phyloP scores from a whole-genome alignment of 2,888 invertebrate genomes.

The Asteroscopus sphinx region DNA sequence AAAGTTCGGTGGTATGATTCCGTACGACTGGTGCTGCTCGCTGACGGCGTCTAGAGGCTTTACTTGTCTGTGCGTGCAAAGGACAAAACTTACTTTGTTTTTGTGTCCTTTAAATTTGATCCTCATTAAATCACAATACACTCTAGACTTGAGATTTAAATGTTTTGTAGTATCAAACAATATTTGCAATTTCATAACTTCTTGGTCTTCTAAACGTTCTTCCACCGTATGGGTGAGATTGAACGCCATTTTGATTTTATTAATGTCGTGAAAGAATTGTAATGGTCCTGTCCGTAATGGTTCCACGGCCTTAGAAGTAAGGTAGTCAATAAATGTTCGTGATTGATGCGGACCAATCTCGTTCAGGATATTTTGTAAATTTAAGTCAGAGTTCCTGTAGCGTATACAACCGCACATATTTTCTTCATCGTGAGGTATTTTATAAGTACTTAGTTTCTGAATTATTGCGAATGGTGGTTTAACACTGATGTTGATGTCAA shows the following conservation, averaged over 20 bases:
- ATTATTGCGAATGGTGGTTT: conserved; percentile 87
- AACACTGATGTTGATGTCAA: conserved; percentile 83
- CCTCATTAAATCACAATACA: conserved; percentile 79
- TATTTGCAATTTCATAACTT: conserved; percentile 83
- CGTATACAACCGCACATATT: conserved; percentile 79
- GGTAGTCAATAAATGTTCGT: conserved; percentile 75
- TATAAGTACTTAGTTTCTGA: conserved; percentile 77
- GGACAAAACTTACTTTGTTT: conserved; percentile 76
- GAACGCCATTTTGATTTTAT: conserved; percentile 84
- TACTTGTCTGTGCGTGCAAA: too few relatives aligned
- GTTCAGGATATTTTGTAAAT: conserved; percentile 68
- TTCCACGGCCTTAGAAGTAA: conserved; percentile 78
- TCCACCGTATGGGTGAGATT: conserved; percentile 77
- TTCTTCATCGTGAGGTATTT: conserved; percentile 74
- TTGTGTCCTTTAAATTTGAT: conserved; percentile 84
- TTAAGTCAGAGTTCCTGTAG: conserved; percentile 77
- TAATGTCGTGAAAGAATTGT: conserved; percentile 83
- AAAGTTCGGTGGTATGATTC: too few relatives aligned
- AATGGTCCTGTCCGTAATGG: conserved; percentile 72
- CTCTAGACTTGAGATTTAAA: conserved; percentile 74
- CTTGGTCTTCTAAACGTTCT: conserved; percentile 80
- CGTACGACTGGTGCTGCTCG: too few relatives aligned
- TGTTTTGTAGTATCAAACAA: conserved; percentile 85
- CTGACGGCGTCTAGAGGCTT: too few relatives aligned
- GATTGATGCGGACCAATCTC: conserved; percentile 71